A percentile compares a stretch with the other conserved stretches of the same genome.
phyloP scores from a whole-genome alignment of 37 sponge, comb jelly and placozoan species.

The Spongilla lacustris region DNA sequence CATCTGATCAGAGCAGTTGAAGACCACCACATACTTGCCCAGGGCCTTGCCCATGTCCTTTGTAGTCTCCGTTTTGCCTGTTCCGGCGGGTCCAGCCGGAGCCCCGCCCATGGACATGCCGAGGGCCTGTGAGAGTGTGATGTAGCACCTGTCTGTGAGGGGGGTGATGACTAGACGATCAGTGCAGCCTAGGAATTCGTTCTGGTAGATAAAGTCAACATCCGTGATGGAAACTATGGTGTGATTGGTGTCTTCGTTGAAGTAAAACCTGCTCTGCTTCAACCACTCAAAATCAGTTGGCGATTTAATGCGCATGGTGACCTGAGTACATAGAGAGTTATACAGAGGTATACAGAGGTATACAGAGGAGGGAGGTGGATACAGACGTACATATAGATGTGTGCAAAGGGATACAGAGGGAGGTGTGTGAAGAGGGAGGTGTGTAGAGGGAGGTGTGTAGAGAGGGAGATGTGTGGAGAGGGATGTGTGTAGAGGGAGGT shows the following conservation, averaged over 20 bases:
- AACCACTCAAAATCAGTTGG: slow-evolving; percentile 95
- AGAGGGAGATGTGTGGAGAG: too few relatives aligned
- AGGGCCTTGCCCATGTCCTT: slow-evolving; percentile 98
- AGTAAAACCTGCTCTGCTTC: slow-evolving; percentile 97
- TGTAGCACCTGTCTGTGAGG: slow-evolving; percentile 98
- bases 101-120: slow-evolving; percentile 98
- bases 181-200: slow-evolving; percentile 97
- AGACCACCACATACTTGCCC: slow-evolving; percentile 98
- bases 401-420: too few relatives aligned
- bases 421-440: too few relatives aligned
- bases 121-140: slow-evolving; percentile 96
- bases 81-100: slow-evolving; percentile 97
- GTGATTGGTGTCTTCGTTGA: slow-evolving; percentile 85
- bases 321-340: slow-evolving; percentile 24
- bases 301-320: slow-evolving; percentile 80
- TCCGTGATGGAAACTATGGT: slow-evolving; percentile 93
- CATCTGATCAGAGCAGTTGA: slow-evolving; percentile 99
- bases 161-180: slow-evolving; percentile 99
- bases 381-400: too few relatives aligned
- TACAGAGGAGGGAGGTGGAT: too few relatives aligned
- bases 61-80: slow-evolving; percentile 95
- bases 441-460: too few relatives aligned
- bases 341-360: too few relatives aligned
- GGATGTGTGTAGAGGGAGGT: too few relatives aligned
- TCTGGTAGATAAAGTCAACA: slow-evolving; percentile 95